Evolutionary conservation across 2,888 invertebrate genomes (phyloP), one percentile per base, ranked within the genome.

Genomic region (Pedicia rivosa): DNA sequence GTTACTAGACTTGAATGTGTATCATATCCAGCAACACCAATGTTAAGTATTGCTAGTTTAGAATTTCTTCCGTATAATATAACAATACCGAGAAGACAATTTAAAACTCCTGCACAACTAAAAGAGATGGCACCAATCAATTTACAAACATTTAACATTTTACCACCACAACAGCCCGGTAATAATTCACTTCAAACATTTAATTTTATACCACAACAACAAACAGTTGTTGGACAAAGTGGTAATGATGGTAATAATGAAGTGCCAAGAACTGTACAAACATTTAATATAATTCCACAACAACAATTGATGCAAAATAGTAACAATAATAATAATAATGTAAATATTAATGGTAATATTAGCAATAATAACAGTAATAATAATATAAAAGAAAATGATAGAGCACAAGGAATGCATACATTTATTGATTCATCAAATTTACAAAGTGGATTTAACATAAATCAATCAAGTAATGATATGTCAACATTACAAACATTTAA

Each of bases 41-140:
- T 44, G 44, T 31, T 44, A 17, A 42, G 42, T 30, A 44, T 44
- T 29, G 44, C 44, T 10, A 44, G 40, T 38, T 38, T 44, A 19
- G 44, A 44, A 37, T 40, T 39, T 35, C 39, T 41, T 29, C 35
- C 32, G 9, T 35, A 26, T 12, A 35, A 25, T 7, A 14, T 25
- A 25, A 26, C 25, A n/a, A 25, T 29, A 16, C 36, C 37, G 4
- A 12, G 10, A 7, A 35, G 39, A 3, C 35, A 35, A 28, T 42
- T 41, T 35, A 44, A 42, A 31, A 41, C 42, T 3, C 42, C 42
- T 2, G 42, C 39, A 3, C 40, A 42, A 31, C 28, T 39, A 20
- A 41, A 41, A 26, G 41, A 42, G 27, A 34, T 42, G n/a, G 25
- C 38, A 3, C 42, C 40, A 12, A 36, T 44, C 5, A 41, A 43